Evolutionary conservation across 1,140 invertebrate genomes (phyloP).

Genomic region (Macrotrachela quadricornifera): DNA sequence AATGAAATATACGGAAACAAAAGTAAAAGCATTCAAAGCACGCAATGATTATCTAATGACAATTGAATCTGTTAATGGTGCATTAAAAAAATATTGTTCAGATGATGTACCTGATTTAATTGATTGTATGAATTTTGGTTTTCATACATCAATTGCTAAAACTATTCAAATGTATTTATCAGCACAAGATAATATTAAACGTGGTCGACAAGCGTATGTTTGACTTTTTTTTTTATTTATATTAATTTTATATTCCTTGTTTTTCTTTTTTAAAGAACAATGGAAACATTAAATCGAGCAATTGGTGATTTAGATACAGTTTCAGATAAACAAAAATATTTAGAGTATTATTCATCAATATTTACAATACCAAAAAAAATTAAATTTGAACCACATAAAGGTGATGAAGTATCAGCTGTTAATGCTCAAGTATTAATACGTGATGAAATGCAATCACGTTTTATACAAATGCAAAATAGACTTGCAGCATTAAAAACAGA

Average conservation of each 20-base stretch:
- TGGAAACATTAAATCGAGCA: slow-evolving; percentile 47
- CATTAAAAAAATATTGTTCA: slow-evolving; percentile 82
- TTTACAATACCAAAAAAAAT: slow-evolving; percentile 83
- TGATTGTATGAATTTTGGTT: slow-evolving; percentile 77
- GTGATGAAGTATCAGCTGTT: slow-evolving; percentile 40
- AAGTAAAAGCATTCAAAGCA: slow-evolving; percentile 69
- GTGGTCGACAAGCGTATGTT: slow-evolving; percentile 38
- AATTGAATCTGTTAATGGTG: slow-evolving; percentile 79
- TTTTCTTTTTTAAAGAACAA: slow-evolving; percentile 27
- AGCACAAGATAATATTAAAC: slow-evolving; percentile 52
- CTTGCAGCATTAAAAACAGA: slow-evolving; percentile 58
- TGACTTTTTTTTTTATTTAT: too few relatives aligned
- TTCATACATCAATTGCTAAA: slow-evolving; percentile 57
- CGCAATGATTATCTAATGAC: slow-evolving; percentile 81
- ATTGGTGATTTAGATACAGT: slow-evolving; percentile 58
- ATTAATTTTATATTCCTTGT: too few relatives aligned
- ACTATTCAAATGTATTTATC: slow-evolving; percentile 58
- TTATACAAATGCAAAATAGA: slow-evolving; percentile 52
- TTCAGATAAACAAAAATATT: slow-evolving; percentile 66
- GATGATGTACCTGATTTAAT: slow-evolving; percentile 85
- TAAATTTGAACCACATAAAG: slow-evolving; percentile 55
- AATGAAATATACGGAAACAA: slow-evolving; percentile 62
- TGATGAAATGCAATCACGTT: slow-evolving; percentile 37
- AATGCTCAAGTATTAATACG: slow-evolving; percentile 12
- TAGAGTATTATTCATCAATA: slow-evolving; percentile 58